These are phyloP conservation scores for Bursaphelenchus mucronatus DNA, from an alignment of 1,140 invertebrate genomes.

Conservation along the genomic window DNA sequence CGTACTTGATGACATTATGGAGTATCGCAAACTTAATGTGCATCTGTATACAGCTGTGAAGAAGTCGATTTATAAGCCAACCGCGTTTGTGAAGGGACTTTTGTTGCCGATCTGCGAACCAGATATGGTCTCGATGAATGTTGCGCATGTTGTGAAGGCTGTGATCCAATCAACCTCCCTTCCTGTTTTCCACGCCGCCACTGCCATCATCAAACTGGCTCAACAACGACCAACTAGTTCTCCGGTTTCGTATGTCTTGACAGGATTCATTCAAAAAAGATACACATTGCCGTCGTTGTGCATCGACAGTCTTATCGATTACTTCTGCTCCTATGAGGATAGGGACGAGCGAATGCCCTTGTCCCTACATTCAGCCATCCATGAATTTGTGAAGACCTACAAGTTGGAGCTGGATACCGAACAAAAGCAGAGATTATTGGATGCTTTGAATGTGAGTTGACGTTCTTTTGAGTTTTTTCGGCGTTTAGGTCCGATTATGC, in stretches of 20 bases:
- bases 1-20: conserved; percentile 85
- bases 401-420: conserved; percentile 62
- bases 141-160: conserved; percentile 89
- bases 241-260: conserved; percentile 10
- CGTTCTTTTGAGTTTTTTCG: background rate
- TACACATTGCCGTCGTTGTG: conserved; percentile 93
- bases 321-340: conserved; percentile 75
- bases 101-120: conserved; percentile 82
- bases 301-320: conserved; percentile 88
- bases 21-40: conserved; percentile 92
- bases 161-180: conserved; percentile 85
- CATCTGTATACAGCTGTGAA: conserved; percentile 89
- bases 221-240: background rate
- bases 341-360: conserved; percentile 72
- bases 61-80: conserved; percentile 91
- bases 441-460: conserved; percentile 52
- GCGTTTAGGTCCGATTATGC: too few species aligned
- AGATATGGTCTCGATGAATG: conserved; percentile 85
- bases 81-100: conserved; percentile 97
- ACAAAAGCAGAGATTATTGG: conserved; percentile 45
- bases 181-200: conserved; percentile 89
- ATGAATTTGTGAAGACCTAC: conserved; percentile 90
- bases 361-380: conserved; percentile 88
- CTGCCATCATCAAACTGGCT: conserved; percentile 75
- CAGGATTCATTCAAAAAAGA: conserved; percentile 84